Evolutionary conservation across 1,140 invertebrate species (phyloP), one percentile per base, ranked within the genome.

Genomic region (Tetramorium parvispinum): DNA sequence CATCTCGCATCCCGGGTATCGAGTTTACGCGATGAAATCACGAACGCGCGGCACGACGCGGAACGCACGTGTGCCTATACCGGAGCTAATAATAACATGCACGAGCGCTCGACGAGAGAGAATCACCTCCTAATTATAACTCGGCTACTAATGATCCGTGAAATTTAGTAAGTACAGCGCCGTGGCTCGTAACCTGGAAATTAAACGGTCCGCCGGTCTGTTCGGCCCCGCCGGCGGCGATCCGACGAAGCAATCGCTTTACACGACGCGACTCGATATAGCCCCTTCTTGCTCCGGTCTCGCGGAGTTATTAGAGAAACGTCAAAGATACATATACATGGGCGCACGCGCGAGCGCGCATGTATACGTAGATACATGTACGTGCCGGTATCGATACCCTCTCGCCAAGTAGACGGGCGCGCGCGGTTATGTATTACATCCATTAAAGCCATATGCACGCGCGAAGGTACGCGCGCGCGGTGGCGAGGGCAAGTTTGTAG

Each of bases 401-500:
- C 73, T 76, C 88, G 53, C 81, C 85, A 40, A 59, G 66, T 53
- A 79, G 61, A 79, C 77, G 76, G 59, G 65, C 40, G 61, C 63
- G 78, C 81, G 89, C 83, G 89, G 89, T 90, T 91, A 90, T 91
- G 89, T 91, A 91, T 75, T 91, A 91, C 89, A 91, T 91, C 89
- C 87, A 91, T 91, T 91, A 91, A 86, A 91, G 89, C 89, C 89
- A 91, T 91, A 91, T 91, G 89, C 89, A 91, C 89, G 89, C 70
- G 89, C 89, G 89, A 91, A 90, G 88, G 88, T 91, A 90, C 79
- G 88, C 70, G 77, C 70, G 77, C 68, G 77, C 85, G 65, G 88
- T 89, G 88, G 86, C 88, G 82, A 82, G 86, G 81, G 86, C 89
- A 88, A 88, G 88, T 91, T 91, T 82, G 88, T 91, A 91, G 86